These are phyloP conservation scores for Charadrius vociferus DNA, from an alignment of 2,113 vertebrate species.

Conservation along the genomic window DNA sequence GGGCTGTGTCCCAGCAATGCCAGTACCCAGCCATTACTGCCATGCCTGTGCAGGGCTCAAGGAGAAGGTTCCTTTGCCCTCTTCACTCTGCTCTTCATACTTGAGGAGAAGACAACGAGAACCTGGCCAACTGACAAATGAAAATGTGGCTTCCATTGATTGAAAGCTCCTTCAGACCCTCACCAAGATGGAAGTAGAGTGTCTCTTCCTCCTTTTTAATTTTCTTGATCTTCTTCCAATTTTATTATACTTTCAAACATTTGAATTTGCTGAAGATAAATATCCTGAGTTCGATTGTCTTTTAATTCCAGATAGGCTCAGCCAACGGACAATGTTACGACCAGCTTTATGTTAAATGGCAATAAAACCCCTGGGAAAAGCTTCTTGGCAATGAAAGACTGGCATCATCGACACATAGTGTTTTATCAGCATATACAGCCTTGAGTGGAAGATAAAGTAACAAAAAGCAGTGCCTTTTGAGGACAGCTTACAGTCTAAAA, in stretches of 20 bases:
- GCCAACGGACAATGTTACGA: not conserved
- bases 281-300: not conserved
- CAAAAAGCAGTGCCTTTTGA: not conserved
- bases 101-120: no score
- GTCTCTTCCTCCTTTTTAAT: not conserved
- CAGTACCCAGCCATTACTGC: no score
- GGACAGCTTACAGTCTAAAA: not conserved
- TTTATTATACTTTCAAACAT: not conserved
- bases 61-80: no score
- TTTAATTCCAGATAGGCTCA: not conserved
- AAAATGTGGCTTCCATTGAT: no score
- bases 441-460: not conserved
- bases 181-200: not conserved
- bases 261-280: not conserved
- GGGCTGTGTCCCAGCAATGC: no score
- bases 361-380: not conserved
- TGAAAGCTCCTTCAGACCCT: not conserved
- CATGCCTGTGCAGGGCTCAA: no score
- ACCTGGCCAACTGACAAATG: no score
- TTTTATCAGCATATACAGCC: not conserved
- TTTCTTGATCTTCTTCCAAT: not conserved
- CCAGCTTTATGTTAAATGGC: not conserved
- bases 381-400: not conserved
- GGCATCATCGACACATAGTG: not conserved
- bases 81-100: no score